Base-by-base conservation (phyloP, 2,888 invertebrate species). In the Hydropsyche betteni region DNA sequence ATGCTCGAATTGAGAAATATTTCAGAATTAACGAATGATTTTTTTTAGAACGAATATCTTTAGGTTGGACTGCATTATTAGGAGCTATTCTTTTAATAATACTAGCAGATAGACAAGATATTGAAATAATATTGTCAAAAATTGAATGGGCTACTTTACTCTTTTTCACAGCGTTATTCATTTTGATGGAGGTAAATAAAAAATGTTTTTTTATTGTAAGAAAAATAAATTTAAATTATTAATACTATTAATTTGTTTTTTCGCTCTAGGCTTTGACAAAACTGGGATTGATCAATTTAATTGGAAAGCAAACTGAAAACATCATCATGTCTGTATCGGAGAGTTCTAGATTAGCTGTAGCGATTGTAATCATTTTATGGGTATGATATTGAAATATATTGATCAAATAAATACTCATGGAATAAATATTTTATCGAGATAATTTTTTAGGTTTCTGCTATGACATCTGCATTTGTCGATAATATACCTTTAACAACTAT, bases 401-500 rank as follows among this genome's bases (percentile, higher is more conserved):
- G 8, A 16, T 55, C 10, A 12, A 2, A 8, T 44, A 12, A 2
- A 8, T 44, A 8, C 10, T 8, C 44, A 44, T 6, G 1, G 44
- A 44, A 81, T 72, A 0, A 8, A 50, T 34, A 33, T 16, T 4
- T 61, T 34, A 64, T 68, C 50, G 53, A 38, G 24, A 2, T 24
- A 24, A 50, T 36, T 87, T 68, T 76, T 0, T 89, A 92, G 94
- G 92, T 94, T 0, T 96, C 96, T 0, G 95, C 95, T 0, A 79
- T 95, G 5, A 93, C 93, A 0, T 96, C 96, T 12, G 94, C 96
- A 0, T 95, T 97, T 82, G 95, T 97, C 0, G 97, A 97, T 85
- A 97, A 97, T 84, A 94, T 97, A 72, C 96, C 97, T 0, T 88
- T 96, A 76, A 95, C 96, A 0, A 96, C 96, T 0, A 96, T 97